phyloP scores from a whole-genome alignment of 2,113 vertebrate genomes.

The Crypturellus undulatus region DNA sequence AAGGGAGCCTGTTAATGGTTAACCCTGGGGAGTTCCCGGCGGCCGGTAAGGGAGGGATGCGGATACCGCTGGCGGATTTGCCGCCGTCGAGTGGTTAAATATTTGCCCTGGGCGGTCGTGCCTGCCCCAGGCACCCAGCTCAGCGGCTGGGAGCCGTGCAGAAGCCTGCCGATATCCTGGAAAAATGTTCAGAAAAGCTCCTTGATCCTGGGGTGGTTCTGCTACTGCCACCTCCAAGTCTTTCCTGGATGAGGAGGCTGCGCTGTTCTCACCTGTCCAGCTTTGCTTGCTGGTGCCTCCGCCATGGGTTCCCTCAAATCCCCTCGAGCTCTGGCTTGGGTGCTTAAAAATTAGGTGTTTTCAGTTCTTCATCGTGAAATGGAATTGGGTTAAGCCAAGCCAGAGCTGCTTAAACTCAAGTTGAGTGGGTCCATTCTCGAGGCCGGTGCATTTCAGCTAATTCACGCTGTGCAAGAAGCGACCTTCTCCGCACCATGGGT shows the following conservation, averaged over 20 bases:
- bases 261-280: background rate
- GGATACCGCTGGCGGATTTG: background rate
- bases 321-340: background rate
- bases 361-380: background rate
- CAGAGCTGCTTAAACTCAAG: background rate
- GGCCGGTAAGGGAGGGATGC: background rate
- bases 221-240: background rate
- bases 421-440: background rate
- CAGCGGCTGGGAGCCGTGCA: background rate
- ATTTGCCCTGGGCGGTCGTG: conserved; percentile 70
- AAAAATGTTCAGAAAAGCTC: background rate
- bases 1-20: conserved; percentile 49
- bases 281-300: background rate
- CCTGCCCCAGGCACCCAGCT: background rate
- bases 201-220: too few relatives aligned
- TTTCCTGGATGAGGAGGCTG: background rate
- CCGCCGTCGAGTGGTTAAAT: conserved; percentile 73
- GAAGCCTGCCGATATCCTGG: background rate
- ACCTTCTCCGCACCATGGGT: background rate
- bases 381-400: background rate
- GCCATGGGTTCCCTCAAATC: background rate
- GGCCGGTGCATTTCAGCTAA: background rate
- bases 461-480: accelerated
- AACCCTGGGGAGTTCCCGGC: conserved; percentile 81
- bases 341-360: background rate